A percentile compares a stretch with the other conserved stretches of the same genome.
Evolutionary conservation across 2,888 invertebrate species (phyloP).

Genomic region (Philaethria dido): DNA sequence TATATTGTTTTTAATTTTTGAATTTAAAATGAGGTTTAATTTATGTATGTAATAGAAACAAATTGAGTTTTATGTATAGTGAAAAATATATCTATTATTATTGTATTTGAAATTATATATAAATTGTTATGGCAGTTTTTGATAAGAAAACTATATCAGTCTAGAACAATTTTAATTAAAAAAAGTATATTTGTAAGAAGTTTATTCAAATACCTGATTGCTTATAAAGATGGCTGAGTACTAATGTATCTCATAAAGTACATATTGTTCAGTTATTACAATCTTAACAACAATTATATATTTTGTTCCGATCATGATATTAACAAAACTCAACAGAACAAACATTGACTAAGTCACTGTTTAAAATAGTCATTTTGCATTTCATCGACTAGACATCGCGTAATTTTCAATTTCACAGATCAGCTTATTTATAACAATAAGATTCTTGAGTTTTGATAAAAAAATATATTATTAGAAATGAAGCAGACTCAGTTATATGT

Average conservation of each 20-base stretch:
- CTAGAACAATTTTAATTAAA: background rate
- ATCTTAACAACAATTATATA: slow-evolving; percentile 33
- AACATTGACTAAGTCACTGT: slow-evolving; percentile 30
- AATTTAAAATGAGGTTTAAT: background rate
- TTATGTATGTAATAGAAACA: background rate
- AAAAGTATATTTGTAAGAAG: slow-evolving; percentile 29
- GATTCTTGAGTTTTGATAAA: background rate
- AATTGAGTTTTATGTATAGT: background rate
- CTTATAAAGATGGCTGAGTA: slow-evolving; percentile 36
- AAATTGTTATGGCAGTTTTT: background rate
- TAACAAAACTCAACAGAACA: slow-evolving; percentile 33
- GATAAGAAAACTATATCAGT: background rate
- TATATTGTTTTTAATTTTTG: slow-evolving; percentile 40
- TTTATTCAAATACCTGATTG: slow-evolving; percentile 41
- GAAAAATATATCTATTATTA: background rate
- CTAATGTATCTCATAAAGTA: slow-evolving; percentile 26
- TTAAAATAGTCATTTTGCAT: slow-evolving; percentile 9
- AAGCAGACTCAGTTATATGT: background rate
- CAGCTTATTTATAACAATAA: slow-evolving; percentile 2
- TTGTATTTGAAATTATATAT: background rate
- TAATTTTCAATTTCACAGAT: background rate
- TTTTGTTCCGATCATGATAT: slow-evolving; percentile 24
- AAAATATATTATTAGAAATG: background rate
- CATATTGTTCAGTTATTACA: slow-evolving; percentile 20
- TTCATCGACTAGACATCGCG: slow-evolving; percentile 16